These are phyloP conservation scores for Tenthredo notha DNA, from an alignment of 2,888 invertebrate genomes.

Conservation along the genomic window DNA sequence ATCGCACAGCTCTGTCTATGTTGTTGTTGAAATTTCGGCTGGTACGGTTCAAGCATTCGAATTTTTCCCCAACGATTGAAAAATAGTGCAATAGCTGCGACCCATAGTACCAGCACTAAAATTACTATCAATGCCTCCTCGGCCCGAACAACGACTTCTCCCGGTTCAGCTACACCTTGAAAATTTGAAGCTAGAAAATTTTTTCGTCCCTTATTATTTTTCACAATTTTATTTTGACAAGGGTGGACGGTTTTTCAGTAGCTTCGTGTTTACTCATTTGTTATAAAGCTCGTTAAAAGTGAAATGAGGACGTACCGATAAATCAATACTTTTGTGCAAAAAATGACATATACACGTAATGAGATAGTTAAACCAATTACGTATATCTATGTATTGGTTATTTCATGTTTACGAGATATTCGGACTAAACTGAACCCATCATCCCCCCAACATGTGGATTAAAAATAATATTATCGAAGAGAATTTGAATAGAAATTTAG, in stretches of 20 bases:
- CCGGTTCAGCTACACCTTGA: conserved; percentile 65
- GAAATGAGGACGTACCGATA: not conserved
- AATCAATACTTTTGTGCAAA: not conserved
- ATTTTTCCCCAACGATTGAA: conserved; percentile 97
- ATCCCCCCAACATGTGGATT: not conserved
- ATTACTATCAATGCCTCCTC: conserved; percentile 93
- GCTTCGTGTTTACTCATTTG: not conserved
- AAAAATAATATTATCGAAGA: not conserved
- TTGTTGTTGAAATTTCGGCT: conserved; percentile 93
- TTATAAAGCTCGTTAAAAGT: not conserved
- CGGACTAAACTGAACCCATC: not conserved
- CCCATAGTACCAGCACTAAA: conserved; percentile 91
- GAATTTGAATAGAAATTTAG: not conserved
- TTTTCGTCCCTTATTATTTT: not conserved
- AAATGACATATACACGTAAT: not conserved
- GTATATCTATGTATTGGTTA: not conserved
- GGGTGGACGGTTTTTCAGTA: not conserved
- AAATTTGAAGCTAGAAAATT: not conserved
- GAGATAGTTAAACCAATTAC: not conserved
- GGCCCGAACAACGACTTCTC: conserved; percentile 88
- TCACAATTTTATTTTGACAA: not conserved
- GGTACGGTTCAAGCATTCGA: conserved; percentile 94
- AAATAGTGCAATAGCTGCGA: conserved; percentile 92
- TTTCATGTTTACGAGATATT: not conserved
- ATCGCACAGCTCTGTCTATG: conserved; percentile 82